phyloP scores from a whole-genome alignment of 2,888 invertebrate species.

The Brenthis ino region DNA sequence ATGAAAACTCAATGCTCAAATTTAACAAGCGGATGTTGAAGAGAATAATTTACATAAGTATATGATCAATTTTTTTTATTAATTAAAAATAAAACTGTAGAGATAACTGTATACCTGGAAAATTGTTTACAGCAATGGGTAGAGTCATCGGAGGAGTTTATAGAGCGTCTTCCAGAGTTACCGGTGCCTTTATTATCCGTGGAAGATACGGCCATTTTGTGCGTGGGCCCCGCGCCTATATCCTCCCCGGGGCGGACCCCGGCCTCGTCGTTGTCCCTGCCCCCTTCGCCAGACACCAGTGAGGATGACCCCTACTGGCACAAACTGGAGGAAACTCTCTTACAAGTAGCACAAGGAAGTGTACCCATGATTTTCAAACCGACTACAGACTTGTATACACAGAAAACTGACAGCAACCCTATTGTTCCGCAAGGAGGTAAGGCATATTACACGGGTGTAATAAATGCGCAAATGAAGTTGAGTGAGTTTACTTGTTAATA shows the following conservation, averaged over 20 bases:
- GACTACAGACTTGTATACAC: conserved; percentile 87
- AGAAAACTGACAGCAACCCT: conserved; percentile 85
- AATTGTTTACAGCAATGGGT: conserved; percentile 70
- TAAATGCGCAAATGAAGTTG: no score
- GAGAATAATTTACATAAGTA: conserved; percentile 8
- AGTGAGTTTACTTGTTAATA: no score
- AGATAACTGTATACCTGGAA: neutral
- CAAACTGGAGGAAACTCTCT: conserved; percentile 89
- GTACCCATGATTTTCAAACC: conserved; percentile 91
- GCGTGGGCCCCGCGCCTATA: conserved; percentile 83
- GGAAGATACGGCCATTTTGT: conserved; percentile 86
- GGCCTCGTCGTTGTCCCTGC: conserved; percentile 77
- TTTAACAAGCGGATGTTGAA: no score
- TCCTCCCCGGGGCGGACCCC: conserved; percentile 80
- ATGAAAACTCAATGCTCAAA: no score
- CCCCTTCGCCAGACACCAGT: conserved; percentile 52
- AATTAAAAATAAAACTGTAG: no score
- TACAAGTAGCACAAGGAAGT: conserved; percentile 86
- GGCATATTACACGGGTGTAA: conserved; percentile 16
- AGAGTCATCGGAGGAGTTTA: conserved; percentile 64
- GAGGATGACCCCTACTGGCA: conserved; percentile 82
- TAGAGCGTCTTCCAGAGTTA: conserved; percentile 81
- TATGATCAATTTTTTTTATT: neutral
- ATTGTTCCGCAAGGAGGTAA: conserved; percentile 88
- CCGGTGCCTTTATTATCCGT: conserved; percentile 89